Evolutionary conservation across 2,113 vertebrate genomes (phyloP).

Genomic region (Sylvietta virens): DNA sequence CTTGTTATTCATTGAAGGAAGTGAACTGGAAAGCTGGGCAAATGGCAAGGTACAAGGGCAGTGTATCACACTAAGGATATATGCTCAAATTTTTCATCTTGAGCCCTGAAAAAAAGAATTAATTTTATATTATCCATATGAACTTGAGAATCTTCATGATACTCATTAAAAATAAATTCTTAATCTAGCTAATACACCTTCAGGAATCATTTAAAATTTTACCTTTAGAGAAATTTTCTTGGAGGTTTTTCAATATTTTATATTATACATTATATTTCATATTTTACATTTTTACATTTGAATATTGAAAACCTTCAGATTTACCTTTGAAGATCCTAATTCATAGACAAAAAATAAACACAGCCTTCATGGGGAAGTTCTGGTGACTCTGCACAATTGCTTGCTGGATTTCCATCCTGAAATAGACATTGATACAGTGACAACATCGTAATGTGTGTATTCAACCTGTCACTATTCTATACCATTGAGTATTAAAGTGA

Average conservation of each 20-base stretch:
- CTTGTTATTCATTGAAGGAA: neutral
- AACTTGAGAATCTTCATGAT: neutral
- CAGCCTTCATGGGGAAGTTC: neutral
- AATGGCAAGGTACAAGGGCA: neutral
- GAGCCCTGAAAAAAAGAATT: neutral
- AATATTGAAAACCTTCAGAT: neutral
- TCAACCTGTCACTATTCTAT: neutral
- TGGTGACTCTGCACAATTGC: neutral
- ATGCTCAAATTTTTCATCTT: neutral
- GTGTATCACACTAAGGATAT: neutral
- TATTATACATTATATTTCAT: too few species aligned
- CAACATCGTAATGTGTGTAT: neutral
- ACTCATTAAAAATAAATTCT: neutral
- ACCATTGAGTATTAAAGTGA: neutral
- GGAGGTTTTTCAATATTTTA: neutral
- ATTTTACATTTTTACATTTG: neutral
- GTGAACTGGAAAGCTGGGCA: neutral
- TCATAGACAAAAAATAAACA: neutral
- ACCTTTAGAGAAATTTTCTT: neutral
- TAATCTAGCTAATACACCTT: neutral
- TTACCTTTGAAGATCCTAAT: neutral
- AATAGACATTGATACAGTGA: neutral
- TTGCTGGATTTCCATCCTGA: neutral
- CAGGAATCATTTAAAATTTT: neutral
- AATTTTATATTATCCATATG: neutral